Base-by-base conservation (phyloP, 2,888 invertebrate species). In the Herminia tarsipennalis region DNA sequence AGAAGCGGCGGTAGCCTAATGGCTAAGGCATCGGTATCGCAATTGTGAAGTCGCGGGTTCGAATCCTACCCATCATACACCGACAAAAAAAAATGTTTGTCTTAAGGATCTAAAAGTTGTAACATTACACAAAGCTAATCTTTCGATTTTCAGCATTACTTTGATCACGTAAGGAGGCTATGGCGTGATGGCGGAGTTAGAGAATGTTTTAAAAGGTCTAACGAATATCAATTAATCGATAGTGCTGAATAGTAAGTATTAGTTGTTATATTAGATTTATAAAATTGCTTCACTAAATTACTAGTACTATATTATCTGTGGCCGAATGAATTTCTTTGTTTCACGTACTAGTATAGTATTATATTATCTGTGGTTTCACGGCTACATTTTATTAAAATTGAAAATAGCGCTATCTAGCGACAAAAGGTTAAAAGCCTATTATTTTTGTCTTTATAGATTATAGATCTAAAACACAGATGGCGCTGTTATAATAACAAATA, bases 241-340 rank as follows among this genome's bases (percentile, higher is more conserved):
- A 95, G 96, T 72, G 95, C 96, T 5, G 95, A 95, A 92, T 95
- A 96, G 96, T 96, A 88, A 94, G 95, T 93, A 20, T 28, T 5
- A n/a, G n/a, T n/a, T n/a, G n/a, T n/a, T n/a, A n/a, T n/a, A n/a
- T n/a, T n/a, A n/a, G n/a, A n/a, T n/a, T n/a, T n/a, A n/a, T n/a
- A n/a, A n/a, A n/a, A n/a, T n/a, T n/a, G n/a, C n/a, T n/a, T n/a
- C n/a, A n/a, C n/a, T n/a, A n/a, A n/a, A n/a, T n/a, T n/a, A n/a
- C n/a, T n/a, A n/a, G n/a, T n/a, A n/a, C n/a, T n/a, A n/a, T n/a
- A 54, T 46, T 50, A 65, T 63, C 58, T 68, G 27, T 39, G 28
- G 13, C 2, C 5, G 3, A 45, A 13, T 51, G 41, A 37, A 3
- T 0, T 0, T 24, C 45, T 4, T 20, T 18, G 1, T 0, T n/a